Evolutionary conservation across 2,888 invertebrate species (phyloP).

Genomic region (Glaucopsyche alexis): DNA sequence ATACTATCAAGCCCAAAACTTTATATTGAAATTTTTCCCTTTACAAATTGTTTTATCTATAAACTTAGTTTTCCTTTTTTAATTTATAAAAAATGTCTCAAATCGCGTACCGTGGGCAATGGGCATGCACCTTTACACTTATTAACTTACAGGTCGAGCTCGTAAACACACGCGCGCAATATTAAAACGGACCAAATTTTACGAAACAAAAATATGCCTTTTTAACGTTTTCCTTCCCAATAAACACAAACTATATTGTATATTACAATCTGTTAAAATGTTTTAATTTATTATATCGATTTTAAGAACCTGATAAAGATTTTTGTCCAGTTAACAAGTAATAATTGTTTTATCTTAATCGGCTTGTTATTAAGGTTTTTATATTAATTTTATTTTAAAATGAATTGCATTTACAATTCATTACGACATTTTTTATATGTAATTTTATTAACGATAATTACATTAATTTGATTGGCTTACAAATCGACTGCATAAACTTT

Average conservation of each 20-base stretch:
- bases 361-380: background rate
- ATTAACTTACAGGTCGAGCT: background rate
- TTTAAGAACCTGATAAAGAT: background rate
- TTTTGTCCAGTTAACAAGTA: slow-evolving; percentile 1
- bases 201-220: background rate
- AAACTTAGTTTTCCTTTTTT: too few species aligned
- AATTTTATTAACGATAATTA: background rate
- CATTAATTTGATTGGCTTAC: background rate
- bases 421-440: background rate
- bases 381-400: background rate
- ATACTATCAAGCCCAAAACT: too few species aligned
- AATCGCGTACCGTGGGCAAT: background rate
- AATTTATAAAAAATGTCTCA: too few species aligned
- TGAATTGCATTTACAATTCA: background rate
- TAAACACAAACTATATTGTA: slow-evolving; percentile 10
- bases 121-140: background rate
- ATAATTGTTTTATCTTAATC: background rate
- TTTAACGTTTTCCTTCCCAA: background rate
- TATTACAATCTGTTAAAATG: slow-evolving; percentile 19
- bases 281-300: slow-evolving; percentile 8
- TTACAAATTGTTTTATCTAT: too few species aligned
- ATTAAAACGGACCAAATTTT: background rate
- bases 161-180: background rate
- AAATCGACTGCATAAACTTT: background rate
- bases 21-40: too few species aligned